Evolutionary conservation across 2,797 vertebrate genomes (phyloP), one percentile per base, ranked within the genome.

Genomic region (Dendrocincla fuliginosa): DNA sequence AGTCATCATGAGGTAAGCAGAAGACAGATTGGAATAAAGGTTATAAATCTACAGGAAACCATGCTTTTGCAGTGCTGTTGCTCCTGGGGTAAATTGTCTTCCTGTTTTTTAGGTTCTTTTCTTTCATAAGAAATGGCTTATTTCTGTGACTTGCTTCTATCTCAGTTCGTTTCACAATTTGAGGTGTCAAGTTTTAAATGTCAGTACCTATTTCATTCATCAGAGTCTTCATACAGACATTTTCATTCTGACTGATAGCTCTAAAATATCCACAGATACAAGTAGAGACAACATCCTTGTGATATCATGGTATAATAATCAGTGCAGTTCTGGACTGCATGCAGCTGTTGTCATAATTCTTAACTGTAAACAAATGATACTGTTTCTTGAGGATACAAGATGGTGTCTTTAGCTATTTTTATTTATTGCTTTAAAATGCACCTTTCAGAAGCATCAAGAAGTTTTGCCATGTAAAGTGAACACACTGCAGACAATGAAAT

Each of bases 311-410:
- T 50, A 61, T 59, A 91, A 83, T 83, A 77, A 89, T 91, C 64
- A 86, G n/a, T 49, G 28, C 0, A 1, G 90, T 80, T 76, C 61
- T 61, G 19, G 56, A 57, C 65, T 75, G 55, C 35, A 55, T 63
- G 73, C 84, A 96, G 87, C 82, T 96, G 90, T 90, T 94, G 65
- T 87, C 65, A 37, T 70, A 64, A 83, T 93, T 89, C 87, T 90
- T 78, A 71, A 41, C 64, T 65, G 84, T 90, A 92, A 95, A 96
- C 53, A 93, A 94, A 92, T 73, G 61, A 83, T 65, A 65, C 86
- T 70, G 25, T 87, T 96, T 92, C 79, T 89, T 94, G 75, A 95
- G 87, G 92, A 87, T 84, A 91, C 69, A 89, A 83, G 42, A 85
- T 86, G 47, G 60, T 87, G 55, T 89, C 75, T 87, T 74, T 65